These are phyloP conservation scores for Sebastes schlegelii DNA, from an alignment of 2,113 vertebrate species.

Conservation along the genomic window DNA sequence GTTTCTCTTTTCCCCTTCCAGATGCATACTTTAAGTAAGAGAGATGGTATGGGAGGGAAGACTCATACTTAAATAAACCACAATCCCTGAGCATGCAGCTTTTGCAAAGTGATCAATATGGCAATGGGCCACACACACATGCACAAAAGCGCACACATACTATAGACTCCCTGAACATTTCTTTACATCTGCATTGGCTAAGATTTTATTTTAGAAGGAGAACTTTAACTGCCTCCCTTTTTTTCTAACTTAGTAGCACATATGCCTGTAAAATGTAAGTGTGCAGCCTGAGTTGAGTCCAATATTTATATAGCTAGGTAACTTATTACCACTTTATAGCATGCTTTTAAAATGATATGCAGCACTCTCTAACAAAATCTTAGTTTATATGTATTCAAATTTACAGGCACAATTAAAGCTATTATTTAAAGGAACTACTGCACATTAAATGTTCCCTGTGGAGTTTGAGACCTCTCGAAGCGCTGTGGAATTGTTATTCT, in stretches of 20 bases:
- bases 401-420: background rate
- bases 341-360: background rate
- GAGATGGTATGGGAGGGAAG: constrained; percentile 24
- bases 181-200: background rate
- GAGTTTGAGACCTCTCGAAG: background rate
- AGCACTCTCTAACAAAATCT: background rate
- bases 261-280: background rate
- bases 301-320: background rate
- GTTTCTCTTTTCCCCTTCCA: constrained; percentile 2
- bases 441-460: too few species aligned
- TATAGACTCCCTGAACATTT: constrained; percentile 3
- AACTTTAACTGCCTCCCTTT: too few species aligned
- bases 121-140: constrained; percentile 36
- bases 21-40: constrained; percentile 37
- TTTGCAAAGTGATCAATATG: constrained; percentile 64
- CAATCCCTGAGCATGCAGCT: constrained; percentile 64
- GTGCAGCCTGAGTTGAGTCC: background rate
- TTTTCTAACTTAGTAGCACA: background rate
- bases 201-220: too few species aligned
- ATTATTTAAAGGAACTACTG: background rate
- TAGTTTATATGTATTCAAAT: background rate
- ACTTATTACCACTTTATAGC: background rate
- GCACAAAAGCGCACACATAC: constrained; percentile 16
- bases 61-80: constrained; percentile 40
- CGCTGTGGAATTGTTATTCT: background rate